Evolutionary conservation across 1,140 invertebrate genomes (phyloP), one percentile per base, ranked within the genome.

Genomic region (Chionoecetes opilio): DNA sequence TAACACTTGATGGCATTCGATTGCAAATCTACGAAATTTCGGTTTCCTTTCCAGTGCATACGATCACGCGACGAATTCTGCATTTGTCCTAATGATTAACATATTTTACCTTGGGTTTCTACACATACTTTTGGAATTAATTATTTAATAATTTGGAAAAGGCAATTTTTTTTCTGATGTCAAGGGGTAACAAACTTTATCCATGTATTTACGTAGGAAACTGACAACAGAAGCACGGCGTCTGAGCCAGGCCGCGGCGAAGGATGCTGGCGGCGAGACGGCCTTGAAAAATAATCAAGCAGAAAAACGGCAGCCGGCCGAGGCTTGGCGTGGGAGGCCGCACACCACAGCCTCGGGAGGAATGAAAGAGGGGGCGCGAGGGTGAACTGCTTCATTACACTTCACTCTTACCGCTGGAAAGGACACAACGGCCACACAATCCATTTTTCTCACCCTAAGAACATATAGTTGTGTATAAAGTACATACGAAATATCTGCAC

Each of bases 401-500:
- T n/a, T 75, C 63, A 75, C 63, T 75, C 21, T n/a, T 75, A 75
- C 63, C 21, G 63, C 63, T n/a, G 63, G 63, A 75, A 21, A 75
- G 21, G 26, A 75, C 63, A 75, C 11, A n/a, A 75, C 26, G 21
- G n/a, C 63, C 63, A 75, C 21, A 75, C 63, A 75, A n/a, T 75
- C 63, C 63, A 75, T 26, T 75, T n/a, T 75, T 26, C 63, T 75
- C 63, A n/a, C 63, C 63, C 63, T 75, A 75, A 17, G 63, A 75
- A 75, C 63, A 75, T 75, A n/a, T 75, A 75, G 63, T 75, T 75
- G n/a, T 75, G 63, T 75, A 75, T 75, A 75, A 75, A 75, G 63
- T 26, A 91, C 53, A 91, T 91, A 91, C 89, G 35, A 91, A 82
- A 91, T 38, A 91, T 29, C 31, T 91, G 89, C 89, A 75, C 9